Evolutionary conservation across 2,888 invertebrate species (phyloP), one percentile per base, ranked within the genome.

Genomic region (Hanleya hanleyi): DNA sequence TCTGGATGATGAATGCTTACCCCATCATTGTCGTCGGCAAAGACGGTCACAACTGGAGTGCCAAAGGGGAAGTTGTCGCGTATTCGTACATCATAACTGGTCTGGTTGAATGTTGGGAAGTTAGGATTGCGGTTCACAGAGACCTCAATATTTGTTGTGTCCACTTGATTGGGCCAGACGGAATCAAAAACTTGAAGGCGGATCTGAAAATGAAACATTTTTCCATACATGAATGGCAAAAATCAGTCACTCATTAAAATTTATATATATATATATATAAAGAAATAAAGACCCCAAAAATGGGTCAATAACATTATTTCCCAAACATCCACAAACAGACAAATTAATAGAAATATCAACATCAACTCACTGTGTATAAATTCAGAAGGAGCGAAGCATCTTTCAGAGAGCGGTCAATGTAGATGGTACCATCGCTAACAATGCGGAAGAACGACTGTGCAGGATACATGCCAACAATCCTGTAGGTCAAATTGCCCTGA

Each of bases 121-220:
- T 83, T 83, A 18, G 86, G 84, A 70, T 87, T 88, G 22, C 86
- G 79, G 77, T 85, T 84, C 26, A 88, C 84, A 47, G 75, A 81
- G 35, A 88, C 81, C 26, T 81, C 83, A 32, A 86, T 83, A n/a
- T 83, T 85, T 1, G 83, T 79, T 32, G 78, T 81, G 29, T 78
- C 84, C 36, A 41, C 67, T 26, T 75, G 74, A 36, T 65, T 74
- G 4, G 87, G 86, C 67, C 86, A 86, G 9, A 78, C 81, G 2
- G 77, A 76, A 75, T 88, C 88, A 66, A 80, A 86, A 6, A 82
- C 84, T n/a, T 80, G 71, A 1, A 84, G 66, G 38, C 70, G 38
- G 22, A 83, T 69, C 83, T 83, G 75, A 12, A 77, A 74, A 29
- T n/a, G 37, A 49, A 51, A 51, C 29, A 18, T 22, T 69, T n/a